Evolutionary conservation across 2,113 vertebrate genomes (phyloP).

Genomic region (Sapayoa aenigma): DNA sequence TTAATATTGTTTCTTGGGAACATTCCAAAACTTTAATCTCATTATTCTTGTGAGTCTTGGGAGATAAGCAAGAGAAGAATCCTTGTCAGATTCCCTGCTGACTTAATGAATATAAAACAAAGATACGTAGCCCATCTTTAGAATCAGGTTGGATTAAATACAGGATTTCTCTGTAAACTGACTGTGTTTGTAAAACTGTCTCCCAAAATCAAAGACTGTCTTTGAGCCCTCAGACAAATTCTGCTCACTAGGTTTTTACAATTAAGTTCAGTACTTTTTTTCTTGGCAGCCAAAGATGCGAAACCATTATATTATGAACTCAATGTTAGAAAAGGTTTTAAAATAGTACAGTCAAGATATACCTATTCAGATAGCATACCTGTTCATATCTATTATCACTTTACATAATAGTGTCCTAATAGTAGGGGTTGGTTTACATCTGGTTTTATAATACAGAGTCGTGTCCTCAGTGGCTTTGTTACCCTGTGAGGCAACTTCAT

Average conservation of each 20-base stretch:
- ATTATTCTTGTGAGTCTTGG: constrained; percentile 16
- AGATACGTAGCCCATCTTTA: not conserved
- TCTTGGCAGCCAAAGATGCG: not conserved
- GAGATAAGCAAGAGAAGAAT: constrained; percentile 15
- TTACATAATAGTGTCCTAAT: not conserved
- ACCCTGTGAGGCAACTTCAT: not conserved
- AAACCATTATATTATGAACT: not conserved
- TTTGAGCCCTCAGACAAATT: not conserved
- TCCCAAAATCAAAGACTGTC: not conserved
- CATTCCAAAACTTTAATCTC: constrained; percentile 36
- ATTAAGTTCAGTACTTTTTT: not conserved
- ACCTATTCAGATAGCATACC: not conserved
- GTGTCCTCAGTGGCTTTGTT: not conserved
- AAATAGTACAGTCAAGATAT: not conserved
- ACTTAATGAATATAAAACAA: constrained; percentile 32
- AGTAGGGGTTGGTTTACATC: not conserved
- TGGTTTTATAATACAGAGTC: not conserved
- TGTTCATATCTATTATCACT: not conserved
- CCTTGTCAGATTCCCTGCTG: not conserved
- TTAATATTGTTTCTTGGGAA: constrained; percentile 18
- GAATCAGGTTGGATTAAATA: not conserved
- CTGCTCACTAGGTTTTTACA: not conserved
- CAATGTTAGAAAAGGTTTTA: not conserved
- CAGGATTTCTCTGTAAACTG: not conserved
- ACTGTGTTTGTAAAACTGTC: not conserved